phyloP scores from a whole-genome alignment of 1,140 invertebrate species.

The Bombus cullumanus region DNA sequence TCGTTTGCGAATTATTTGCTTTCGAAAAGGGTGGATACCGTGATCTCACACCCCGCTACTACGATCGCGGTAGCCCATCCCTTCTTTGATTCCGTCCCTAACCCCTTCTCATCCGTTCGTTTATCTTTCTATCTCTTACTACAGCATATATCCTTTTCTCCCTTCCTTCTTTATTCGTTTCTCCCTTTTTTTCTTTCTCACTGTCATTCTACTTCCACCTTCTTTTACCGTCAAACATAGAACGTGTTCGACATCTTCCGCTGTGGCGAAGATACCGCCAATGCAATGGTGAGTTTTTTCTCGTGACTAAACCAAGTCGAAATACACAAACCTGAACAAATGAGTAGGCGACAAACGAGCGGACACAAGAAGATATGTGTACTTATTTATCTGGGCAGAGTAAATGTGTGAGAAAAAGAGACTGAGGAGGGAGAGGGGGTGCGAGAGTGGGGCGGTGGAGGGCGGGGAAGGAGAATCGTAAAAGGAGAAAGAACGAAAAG shows the following conservation, averaged over 20 bases:
- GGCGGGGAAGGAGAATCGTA: not conserved
- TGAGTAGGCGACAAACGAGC: too few species aligned
- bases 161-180: not conserved
- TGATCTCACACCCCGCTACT: slow-evolving; percentile 45
- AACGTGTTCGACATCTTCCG: slow-evolving; percentile 14
- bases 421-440: not conserved
- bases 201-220: slow-evolving; percentile 2
- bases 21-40: slow-evolving; percentile 59
- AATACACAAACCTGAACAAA: not conserved
- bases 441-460: not conserved
- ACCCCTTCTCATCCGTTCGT: slow-evolving; percentile 39
- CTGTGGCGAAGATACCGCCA: slow-evolving; percentile 26
- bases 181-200: not conserved
- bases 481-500: not conserved
- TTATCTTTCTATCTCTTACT: slow-evolving; percentile 37
- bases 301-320: not conserved
- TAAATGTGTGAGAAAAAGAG: not conserved
- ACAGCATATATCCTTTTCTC: not conserved
- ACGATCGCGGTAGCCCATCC: slow-evolving; percentile 38
- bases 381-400: not conserved
- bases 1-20: slow-evolving; percentile 30
- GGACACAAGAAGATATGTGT: not conserved
- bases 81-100: slow-evolving; percentile 19
- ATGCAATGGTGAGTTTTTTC: slow-evolving; percentile 39
- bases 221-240: slow-evolving; percentile 15